Conservation (phyloP, 2,113 vertebrate genomes). For the Ammospiza nelsoni region DNA sequence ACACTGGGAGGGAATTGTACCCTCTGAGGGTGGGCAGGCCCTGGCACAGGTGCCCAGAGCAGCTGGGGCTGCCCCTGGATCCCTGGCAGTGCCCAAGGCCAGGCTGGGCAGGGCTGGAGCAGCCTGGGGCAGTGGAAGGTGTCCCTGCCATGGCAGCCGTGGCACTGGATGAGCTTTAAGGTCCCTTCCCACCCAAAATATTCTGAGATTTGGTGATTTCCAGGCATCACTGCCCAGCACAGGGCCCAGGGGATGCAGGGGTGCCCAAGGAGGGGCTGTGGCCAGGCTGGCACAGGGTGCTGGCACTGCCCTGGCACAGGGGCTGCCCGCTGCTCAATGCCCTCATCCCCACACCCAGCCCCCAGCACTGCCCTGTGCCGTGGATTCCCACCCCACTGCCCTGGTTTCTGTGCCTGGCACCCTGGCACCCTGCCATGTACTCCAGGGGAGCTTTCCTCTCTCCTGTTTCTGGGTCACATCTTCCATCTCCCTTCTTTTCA, state of each 20-base stretch:
- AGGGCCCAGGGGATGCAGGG: accelerated
- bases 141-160: neutral
- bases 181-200: neutral
- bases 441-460: neutral
- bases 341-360: neutral
- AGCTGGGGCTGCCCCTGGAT: neutral
- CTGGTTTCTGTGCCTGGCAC: neutral
- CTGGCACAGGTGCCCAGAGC: neutral
- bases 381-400: neutral
- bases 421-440: neutral
- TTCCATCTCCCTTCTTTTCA: neutral
- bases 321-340: accelerated
- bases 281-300: neutral
- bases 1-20: neutral
- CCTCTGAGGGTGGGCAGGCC: neutral
- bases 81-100: accelerated
- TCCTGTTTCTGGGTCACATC: conserved; percentile 9
- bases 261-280: neutral
- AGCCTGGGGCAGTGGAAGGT: accelerated
- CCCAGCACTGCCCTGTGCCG: neutral
- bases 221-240: neutral
- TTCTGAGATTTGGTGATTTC: neutral
- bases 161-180: neutral
- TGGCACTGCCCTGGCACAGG: neutral
- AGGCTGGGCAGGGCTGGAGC: accelerated